Conservation (phyloP, 1,140 invertebrate genomes). For the Schlechtendalia chinensis region DNA sequence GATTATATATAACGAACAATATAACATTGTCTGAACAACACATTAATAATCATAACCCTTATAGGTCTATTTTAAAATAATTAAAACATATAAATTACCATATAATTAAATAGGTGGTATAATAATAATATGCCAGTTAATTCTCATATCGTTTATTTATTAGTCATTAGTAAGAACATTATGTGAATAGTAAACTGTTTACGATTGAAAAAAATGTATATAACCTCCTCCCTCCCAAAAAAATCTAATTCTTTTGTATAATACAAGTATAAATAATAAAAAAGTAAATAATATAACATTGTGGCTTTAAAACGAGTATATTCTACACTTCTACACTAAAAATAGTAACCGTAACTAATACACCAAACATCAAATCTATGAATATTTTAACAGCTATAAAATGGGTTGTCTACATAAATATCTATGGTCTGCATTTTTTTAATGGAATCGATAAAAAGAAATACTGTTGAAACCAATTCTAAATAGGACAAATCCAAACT, state of each 20-base stretch:
- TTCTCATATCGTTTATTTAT: neutral
- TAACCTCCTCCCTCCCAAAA: neutral
- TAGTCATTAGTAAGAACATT: neutral
- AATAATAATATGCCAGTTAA: neutral
- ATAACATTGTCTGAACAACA: too few relatives aligned
- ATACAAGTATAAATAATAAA: too few relatives aligned
- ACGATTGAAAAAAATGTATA: neutral
- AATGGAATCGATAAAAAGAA: too few relatives aligned
- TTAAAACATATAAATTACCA: neutral
- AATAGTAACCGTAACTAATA: constrained; percentile 1
- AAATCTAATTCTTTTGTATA: neutral
- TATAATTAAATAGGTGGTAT: neutral
- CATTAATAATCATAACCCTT: too few relatives aligned
- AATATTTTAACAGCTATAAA: constrained; percentile 11
- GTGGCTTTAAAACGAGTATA: neutral
- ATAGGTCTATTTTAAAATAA: too few relatives aligned
- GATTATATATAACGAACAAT: too few relatives aligned
- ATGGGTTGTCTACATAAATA: neutral
- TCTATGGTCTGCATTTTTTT: neutral
- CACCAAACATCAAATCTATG: neutral
- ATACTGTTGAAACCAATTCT: too few relatives aligned
- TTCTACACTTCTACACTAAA: neutral
- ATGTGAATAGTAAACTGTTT: neutral
- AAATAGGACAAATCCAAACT: too few relatives aligned
- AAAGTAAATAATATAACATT: neutral